Evolutionary conservation across 2,113 vertebrate genomes (phyloP), one percentile per base, ranked within the genome.

Genomic region (Rafetus swinhoei): DNA sequence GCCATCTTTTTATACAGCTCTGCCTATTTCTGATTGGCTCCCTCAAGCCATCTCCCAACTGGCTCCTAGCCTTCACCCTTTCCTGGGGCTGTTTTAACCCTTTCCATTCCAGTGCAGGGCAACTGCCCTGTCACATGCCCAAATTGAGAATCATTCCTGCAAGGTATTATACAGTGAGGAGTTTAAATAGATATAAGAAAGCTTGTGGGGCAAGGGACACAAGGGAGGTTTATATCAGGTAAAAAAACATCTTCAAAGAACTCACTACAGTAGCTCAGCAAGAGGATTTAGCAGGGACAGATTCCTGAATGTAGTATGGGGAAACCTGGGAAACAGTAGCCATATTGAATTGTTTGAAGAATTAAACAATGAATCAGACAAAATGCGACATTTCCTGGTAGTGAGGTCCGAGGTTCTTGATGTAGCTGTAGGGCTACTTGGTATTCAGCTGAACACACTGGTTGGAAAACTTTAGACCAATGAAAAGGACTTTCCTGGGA

Each of bases 241-340:
- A 92, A 96, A 96, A 95, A 88, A 94, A 91, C 13, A 53, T 95
- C 88, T 94, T 85, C 82, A 94, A 94, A 95, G 93, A 93, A 54
- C 82, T 81, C 74, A 79, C 90, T 90, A 62, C 88, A 97, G 94
- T 55, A 93, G 86, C 88, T 89, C 72, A 76, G 54, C 81, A 87
- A 90, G 1, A 5, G 79, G 56, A 89, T 81, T 74, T 79, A 94
- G 89, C 55, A n/a, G 84, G 76, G 56, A 81, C 29, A 59, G 27
- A 27, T 21, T 62, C 62, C 79, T 86, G 80, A 82, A 82, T 55
- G 57, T 29, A 85, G 77, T 81, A 53, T 85, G 55, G 76, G 85
- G 39, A 11, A 65, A 93, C 90, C 92, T 76, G 85, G 87, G 90
- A 93, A 89, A 92, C 85, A 90, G 92, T 88, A 92, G 92, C 82